Evolutionary conservation across 1,140 invertebrate genomes (phyloP).

Genomic region (Homarus americanus): DNA sequence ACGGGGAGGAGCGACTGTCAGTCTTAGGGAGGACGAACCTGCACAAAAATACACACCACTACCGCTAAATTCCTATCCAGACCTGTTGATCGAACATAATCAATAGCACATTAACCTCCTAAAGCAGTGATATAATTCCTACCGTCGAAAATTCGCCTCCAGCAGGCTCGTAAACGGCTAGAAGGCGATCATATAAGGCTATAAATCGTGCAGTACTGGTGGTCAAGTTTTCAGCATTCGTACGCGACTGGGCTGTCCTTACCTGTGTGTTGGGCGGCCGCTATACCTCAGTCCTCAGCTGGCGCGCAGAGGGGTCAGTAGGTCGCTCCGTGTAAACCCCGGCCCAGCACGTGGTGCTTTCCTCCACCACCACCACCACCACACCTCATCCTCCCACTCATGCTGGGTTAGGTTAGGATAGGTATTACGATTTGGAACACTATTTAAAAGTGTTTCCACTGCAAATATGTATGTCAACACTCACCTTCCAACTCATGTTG

Average conservation of each 20-base stretch:
- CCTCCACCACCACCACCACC: too few species aligned
- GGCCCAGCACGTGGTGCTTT: conserved; percentile 27
- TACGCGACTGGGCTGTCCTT: conserved; percentile 71
- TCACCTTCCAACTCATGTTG: too few species aligned
- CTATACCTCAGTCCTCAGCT: conserved; percentile 66
- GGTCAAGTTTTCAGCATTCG: conserved; percentile 71
- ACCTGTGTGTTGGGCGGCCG: conserved; percentile 71
- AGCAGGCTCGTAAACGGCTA: not conserved
- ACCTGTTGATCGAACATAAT: not conserved
- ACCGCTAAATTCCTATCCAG: not conserved
- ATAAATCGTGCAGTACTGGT: conserved; percentile 62
- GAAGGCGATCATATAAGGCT: conserved; percentile 15
- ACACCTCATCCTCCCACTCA: not conserved
- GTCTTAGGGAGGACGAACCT: conserved; percentile 67
- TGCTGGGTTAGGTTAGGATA: too few species aligned
- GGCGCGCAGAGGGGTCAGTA: conserved; percentile 50
- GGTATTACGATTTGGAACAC: too few species aligned
- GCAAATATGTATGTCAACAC: too few species aligned
- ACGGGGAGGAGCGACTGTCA: conserved; percentile 72
- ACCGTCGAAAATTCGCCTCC: not conserved
- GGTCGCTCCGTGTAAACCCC: conserved; percentile 46
- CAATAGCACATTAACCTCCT: conserved; percentile 2
- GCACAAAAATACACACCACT: conserved; percentile 55
- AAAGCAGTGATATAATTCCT: conserved; percentile 18
- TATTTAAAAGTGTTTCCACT: too few species aligned